Conservation (phyloP, 1,140 invertebrate species). For the Drosophila burlai region DNA sequence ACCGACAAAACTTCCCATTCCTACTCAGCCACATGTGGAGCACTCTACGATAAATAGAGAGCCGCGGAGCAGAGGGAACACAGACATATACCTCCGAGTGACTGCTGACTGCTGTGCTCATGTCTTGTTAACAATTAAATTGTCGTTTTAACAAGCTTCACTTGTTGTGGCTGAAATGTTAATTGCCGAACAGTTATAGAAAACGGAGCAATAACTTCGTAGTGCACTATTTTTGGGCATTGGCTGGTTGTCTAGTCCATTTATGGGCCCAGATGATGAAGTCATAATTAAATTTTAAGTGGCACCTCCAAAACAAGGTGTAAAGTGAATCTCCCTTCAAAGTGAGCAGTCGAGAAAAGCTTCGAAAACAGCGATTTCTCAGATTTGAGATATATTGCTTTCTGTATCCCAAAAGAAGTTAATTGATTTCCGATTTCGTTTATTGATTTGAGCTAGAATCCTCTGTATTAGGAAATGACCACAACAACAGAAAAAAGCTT, state of each 20-base stretch:
- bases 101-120: conserved; percentile 45
- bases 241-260: conserved; percentile 57
- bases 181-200: conserved; percentile 85
- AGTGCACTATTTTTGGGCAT: conserved; percentile 76
- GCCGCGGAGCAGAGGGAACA: neutral
- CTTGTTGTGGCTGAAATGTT: conserved; percentile 81
- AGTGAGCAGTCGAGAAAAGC: neutral
- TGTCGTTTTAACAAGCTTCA: conserved; percentile 84
- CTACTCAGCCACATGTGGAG: conserved; percentile 73
- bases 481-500: neutral
- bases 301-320: conserved; percentile 31
- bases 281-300: conserved; percentile 73
- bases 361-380: neutral
- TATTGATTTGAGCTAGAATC: neutral
- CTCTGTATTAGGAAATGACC: neutral
- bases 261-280: conserved; percentile 63
- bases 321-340: conserved; percentile 45
- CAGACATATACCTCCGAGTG: conserved; percentile 10
- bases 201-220: conserved; percentile 59
- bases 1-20: conserved; percentile 72
- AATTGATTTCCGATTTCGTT: neutral
- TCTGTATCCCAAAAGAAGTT: neutral
- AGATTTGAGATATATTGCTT: neutral
- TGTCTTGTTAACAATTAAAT: conserved; percentile 84
- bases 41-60: conserved; percentile 46